A percentile compares a stretch with the other conserved stretches of the same genome.
Evolutionary conservation across 2,113 vertebrate species (phyloP).

Genomic region (Sigmodon hispidus): DNA sequence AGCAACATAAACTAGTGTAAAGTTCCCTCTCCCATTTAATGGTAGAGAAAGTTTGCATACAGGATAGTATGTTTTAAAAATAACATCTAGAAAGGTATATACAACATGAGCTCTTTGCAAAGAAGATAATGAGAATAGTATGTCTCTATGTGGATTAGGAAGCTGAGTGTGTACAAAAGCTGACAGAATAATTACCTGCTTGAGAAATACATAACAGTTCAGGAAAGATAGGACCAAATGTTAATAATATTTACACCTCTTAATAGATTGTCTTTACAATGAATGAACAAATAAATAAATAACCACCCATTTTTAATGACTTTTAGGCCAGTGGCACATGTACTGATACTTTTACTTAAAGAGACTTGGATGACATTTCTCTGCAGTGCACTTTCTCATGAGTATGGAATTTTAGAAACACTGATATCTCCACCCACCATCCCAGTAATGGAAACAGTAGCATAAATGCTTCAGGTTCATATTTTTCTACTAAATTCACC

Average conservation of each 20-base stretch:
- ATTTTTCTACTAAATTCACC: not conserved
- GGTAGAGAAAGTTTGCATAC: not conserved
- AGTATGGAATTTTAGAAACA: not conserved
- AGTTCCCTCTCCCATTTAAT: not conserved
- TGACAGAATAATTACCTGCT: not conserved
- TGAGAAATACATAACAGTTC: not conserved
- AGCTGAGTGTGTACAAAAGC: not conserved
- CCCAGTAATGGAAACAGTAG: not conserved
- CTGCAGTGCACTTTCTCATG: not conserved
- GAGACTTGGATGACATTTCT: not conserved
- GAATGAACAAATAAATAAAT: not conserved
- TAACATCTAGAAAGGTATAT: not conserved
- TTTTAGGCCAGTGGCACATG: not conserved
- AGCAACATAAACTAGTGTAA: not conserved
- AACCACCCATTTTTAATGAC: not conserved
- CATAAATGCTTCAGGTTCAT: not conserved
- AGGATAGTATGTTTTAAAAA: not conserved
- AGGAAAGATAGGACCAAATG: not conserved
- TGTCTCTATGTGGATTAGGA: not conserved
- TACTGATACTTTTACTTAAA: not conserved
- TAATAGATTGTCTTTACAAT: not conserved
- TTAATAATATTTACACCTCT: not conserved
- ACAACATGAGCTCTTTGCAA: not conserved
- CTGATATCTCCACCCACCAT: not conserved
- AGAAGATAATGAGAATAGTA: not conserved